phyloP scores from a whole-genome alignment of 2,888 invertebrate genomes.

The Peribatodes rhomboidaria region DNA sequence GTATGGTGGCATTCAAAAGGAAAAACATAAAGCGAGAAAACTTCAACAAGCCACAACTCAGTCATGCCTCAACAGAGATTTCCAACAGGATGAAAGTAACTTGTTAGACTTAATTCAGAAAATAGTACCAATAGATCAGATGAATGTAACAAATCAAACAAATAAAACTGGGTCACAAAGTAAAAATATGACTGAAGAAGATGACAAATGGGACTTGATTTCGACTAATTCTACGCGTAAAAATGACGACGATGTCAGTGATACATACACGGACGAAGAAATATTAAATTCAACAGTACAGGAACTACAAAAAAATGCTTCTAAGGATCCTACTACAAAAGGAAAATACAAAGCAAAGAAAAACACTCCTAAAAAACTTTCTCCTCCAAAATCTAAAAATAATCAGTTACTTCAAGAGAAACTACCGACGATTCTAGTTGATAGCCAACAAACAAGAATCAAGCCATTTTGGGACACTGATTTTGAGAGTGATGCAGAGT shows the following conservation, averaged over 20 bases:
- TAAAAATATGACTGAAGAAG: slow-evolving; percentile 49
- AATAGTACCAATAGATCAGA: slow-evolving; percentile 72
- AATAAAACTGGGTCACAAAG: slow-evolving; percentile 56
- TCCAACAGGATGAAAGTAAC: slow-evolving; percentile 66
- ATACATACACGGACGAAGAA: slow-evolving; percentile 80
- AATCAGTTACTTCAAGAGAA: slow-evolving; percentile 18
- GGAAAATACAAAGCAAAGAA: slow-evolving; percentile 12
- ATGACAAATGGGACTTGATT: slow-evolving; percentile 70
- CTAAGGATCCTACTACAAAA: background rate
- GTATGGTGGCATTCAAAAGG: slow-evolving; percentile 61
- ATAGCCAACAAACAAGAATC: slow-evolving; percentile 3
- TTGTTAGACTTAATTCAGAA: slow-evolving; percentile 76
- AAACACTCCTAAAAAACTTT: slow-evolving; percentile 7
- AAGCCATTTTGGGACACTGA: slow-evolving; percentile 72
- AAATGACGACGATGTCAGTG: slow-evolving; percentile 66
- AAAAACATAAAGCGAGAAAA: slow-evolving; percentile 74
- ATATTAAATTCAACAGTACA: slow-evolving; percentile 56
- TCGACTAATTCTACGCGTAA: slow-evolving; percentile 67
- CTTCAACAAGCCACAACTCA: slow-evolving; percentile 63
- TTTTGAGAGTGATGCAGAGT: slow-evolving; percentile 71
- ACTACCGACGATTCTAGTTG: background rate
- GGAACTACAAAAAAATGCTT: slow-evolving; percentile 1
- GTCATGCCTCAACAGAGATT: slow-evolving; percentile 71
- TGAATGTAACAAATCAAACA: slow-evolving; percentile 65
- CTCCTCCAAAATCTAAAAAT: slow-evolving; percentile 12